Conservation (phyloP, 2,888 invertebrate species). For the Parapristionchus giblindavisi region DNA sequence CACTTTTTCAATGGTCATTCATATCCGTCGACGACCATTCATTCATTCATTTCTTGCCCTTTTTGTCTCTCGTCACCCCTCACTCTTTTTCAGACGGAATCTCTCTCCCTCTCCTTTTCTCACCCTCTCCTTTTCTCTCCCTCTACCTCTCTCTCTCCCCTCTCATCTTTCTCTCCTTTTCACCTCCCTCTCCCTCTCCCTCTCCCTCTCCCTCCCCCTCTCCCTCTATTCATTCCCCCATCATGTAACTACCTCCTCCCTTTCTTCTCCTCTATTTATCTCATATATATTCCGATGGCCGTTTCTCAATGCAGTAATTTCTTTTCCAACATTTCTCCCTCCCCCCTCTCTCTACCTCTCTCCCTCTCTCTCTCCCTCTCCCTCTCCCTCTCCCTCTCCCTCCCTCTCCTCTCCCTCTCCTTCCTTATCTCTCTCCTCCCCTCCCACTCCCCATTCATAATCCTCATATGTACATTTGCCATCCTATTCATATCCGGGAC, state of each 20-base stretch:
- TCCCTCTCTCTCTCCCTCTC: no score
- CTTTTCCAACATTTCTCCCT: no score
- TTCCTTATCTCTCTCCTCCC: no score
- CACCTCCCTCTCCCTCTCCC: neutral
- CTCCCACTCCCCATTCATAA: no score
- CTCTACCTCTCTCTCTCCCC: neutral
- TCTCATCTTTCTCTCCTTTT: neutral
- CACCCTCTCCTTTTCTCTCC: conserved; percentile 11
- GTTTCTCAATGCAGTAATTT: no score
- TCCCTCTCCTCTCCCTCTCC: no score
- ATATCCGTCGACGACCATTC: neutral
- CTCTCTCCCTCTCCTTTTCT: conserved; percentile 15
- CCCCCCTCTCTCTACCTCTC: no score
- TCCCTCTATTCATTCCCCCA: neutral
- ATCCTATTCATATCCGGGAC: no score
- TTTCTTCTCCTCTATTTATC: no score
- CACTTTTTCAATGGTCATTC: neutral
- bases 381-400: no score
- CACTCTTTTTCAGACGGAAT: neutral
- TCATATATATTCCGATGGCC: no score
- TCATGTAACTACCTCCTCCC: neutral
- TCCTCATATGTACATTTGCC: no score
- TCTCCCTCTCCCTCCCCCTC: neutral
- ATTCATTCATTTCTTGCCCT: neutral
- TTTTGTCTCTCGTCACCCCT: conserved; percentile 12